phyloP scores from a whole-genome alignment of 2,113 vertebrate genomes.

The Otus sunia region DNA sequence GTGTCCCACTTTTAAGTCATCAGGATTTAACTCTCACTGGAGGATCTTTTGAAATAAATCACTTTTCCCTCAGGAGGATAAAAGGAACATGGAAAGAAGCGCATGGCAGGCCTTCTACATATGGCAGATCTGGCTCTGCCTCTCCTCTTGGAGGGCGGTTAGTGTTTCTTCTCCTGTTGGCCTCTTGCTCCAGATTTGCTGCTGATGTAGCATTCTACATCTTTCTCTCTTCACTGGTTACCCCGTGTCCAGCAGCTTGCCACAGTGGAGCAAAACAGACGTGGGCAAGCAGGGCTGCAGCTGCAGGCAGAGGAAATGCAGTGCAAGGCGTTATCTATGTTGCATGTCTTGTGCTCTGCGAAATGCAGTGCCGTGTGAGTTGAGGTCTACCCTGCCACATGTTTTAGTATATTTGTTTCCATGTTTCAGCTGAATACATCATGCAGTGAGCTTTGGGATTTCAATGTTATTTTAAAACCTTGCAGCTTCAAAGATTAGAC shows the following conservation, averaged over 20 bases:
- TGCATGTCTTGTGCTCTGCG: not conserved
- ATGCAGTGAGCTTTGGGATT: not conserved
- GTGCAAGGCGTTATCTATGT: not conserved
- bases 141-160: not conserved
- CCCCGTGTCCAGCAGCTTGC: not conserved
- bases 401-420: not conserved
- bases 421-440: not conserved
- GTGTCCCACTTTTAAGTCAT: not conserved
- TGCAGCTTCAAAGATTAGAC: not conserved
- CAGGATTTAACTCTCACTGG: not conserved
- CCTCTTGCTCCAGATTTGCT: not conserved
- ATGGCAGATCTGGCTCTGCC: not conserved
- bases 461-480: not conserved
- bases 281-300: not conserved
- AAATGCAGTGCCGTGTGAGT: not conserved
- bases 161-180: not conserved
- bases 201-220: not conserved
- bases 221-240: not conserved
- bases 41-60: not conserved
- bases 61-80: not conserved
- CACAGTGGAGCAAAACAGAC: not conserved
- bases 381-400: fast-evolving
- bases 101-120: not conserved
- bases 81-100: not conserved
- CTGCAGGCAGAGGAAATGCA: not conserved